Evolutionary conservation across 2,797 vertebrate species (phyloP).

Genomic region (Sebastes wilsoni): DNA sequence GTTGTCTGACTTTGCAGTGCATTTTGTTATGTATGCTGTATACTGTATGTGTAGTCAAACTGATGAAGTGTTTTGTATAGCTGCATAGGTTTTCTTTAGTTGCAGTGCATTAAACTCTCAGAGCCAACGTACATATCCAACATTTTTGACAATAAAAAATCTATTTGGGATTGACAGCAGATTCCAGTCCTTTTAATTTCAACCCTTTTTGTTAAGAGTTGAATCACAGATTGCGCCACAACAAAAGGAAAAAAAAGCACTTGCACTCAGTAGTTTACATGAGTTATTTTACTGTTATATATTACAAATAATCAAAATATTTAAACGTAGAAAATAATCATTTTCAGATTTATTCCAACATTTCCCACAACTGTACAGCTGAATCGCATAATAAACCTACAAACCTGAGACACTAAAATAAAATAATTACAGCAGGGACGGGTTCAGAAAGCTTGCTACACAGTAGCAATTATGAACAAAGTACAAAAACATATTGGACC

Average conservation of each 20-base stretch:
- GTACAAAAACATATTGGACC: slow-evolving; percentile 65
- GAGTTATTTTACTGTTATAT: slow-evolving; percentile 86
- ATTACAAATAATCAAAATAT: slow-evolving; percentile 94
- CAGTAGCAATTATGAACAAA: slow-evolving; percentile 85
- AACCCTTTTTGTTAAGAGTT: neutral
- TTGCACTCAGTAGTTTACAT: slow-evolving; percentile 56
- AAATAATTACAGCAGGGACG: slow-evolving; percentile 83
- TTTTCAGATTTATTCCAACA: slow-evolving; percentile 82
- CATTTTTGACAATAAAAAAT: neutral
- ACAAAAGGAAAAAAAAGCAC: slow-evolving; percentile 36
- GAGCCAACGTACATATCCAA: neutral
- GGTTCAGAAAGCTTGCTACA: slow-evolving; percentile 86
- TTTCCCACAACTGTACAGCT: slow-evolving; percentile 82
- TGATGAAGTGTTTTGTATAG: neutral
- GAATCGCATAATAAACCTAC: slow-evolving; percentile 81
- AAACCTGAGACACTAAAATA: slow-evolving; percentile 86
- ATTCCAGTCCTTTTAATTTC: neutral
- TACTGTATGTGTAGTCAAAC: neutral
- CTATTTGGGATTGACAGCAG: neutral
- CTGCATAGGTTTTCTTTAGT: neutral
- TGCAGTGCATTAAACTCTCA: neutral
- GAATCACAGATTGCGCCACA: neutral
- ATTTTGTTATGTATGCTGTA: neutral
- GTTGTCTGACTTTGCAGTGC: neutral
- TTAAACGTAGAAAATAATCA: slow-evolving; percentile 94